phyloP scores from a whole-genome alignment of 1,140 invertebrate genomes.

The Drosophila burlai region DNA sequence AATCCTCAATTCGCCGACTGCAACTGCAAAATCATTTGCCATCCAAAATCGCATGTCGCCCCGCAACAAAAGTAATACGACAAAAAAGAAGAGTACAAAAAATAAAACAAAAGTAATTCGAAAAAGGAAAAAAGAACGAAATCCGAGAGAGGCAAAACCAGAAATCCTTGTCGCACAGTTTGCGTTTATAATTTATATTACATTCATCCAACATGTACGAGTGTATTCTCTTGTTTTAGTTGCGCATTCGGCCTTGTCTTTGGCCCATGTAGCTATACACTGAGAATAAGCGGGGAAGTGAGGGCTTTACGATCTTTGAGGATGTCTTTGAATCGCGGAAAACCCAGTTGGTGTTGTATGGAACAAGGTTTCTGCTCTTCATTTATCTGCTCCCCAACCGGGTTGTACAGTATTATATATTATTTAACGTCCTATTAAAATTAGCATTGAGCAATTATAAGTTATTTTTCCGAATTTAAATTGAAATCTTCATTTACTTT shows the following conservation, averaged over 20 bases:
- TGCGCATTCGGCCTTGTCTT: conserved; percentile 71
- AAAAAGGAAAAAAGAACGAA: background rate
- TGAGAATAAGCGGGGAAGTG: background rate
- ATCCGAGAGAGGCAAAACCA: conserved; percentile 19
- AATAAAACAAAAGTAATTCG: conserved; percentile 12
- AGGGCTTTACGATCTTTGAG: background rate
- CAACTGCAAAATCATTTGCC: conserved; percentile 73
- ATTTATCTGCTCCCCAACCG: too few relatives aligned
- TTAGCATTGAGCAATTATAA: too few relatives aligned
- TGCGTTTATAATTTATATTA: conserved; percentile 83
- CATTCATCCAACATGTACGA: conserved; percentile 48
- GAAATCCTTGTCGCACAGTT: conserved; percentile 79
- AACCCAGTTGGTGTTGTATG: background rate
- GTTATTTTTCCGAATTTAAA: too few relatives aligned
- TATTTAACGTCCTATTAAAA: too few relatives aligned
- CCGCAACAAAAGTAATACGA: conserved; percentile 14
- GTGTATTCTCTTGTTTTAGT: conserved; percentile 66
- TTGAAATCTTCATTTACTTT: too few relatives aligned
- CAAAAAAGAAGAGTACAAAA: background rate
- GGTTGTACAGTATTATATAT: too few relatives aligned
- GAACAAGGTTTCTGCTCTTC: too few relatives aligned
- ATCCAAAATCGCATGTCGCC: conserved; percentile 74
- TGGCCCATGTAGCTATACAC: conserved; percentile 24
- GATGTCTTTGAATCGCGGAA: background rate
- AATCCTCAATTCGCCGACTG: conserved; percentile 2